Evolutionary conservation across 2,888 invertebrate genomes (phyloP).

Genomic region (Heliconius erato): DNA sequence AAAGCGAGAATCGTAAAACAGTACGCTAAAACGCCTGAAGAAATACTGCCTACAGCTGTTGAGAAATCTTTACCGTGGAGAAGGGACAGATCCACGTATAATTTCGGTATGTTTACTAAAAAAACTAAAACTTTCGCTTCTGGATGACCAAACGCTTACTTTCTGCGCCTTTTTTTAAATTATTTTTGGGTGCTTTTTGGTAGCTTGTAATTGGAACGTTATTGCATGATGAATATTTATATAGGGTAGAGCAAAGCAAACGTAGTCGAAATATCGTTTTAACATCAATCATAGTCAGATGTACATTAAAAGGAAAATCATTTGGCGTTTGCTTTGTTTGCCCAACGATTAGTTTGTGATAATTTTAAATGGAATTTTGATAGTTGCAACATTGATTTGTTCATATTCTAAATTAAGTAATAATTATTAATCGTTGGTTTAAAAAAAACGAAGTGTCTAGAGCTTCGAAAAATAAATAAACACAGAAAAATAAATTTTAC

Average conservation of each 20-base stretch:
- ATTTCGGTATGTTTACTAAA: constrained; percentile 87
- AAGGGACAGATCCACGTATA: constrained; percentile 90
- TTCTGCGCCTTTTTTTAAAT: constrained; percentile 27
- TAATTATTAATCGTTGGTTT: not conserved
- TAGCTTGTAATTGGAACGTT: not conserved
- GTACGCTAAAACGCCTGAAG: constrained; percentile 87
- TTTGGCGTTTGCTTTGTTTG: constrained; percentile 1
- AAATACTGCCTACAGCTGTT: constrained; percentile 90
- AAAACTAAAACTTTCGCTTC: constrained; percentile 44
- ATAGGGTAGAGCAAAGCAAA: constrained; percentile 11
- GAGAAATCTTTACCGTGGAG: constrained; percentile 95
- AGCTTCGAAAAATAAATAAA: no score
- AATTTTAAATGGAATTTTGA: not conserved
- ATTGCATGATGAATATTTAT: constrained; percentile 19
- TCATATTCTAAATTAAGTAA: not conserved
- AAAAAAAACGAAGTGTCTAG: no score
- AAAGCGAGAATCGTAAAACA: constrained; percentile 90
- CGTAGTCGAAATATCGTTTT: not conserved
- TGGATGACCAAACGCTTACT: constrained; percentile 46
- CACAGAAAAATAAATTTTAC: no score
- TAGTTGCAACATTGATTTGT: not conserved
- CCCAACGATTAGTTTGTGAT: not conserved
- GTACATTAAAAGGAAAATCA: not conserved
- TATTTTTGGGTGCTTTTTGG: constrained; percentile 15
- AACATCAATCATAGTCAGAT: constrained; percentile 1